A percentile compares a stretch with the other conserved stretches of the same genome.
phyloP scores from a whole-genome alignment of 2,888 invertebrate genomes.

The Salpingus planirostris region DNA sequence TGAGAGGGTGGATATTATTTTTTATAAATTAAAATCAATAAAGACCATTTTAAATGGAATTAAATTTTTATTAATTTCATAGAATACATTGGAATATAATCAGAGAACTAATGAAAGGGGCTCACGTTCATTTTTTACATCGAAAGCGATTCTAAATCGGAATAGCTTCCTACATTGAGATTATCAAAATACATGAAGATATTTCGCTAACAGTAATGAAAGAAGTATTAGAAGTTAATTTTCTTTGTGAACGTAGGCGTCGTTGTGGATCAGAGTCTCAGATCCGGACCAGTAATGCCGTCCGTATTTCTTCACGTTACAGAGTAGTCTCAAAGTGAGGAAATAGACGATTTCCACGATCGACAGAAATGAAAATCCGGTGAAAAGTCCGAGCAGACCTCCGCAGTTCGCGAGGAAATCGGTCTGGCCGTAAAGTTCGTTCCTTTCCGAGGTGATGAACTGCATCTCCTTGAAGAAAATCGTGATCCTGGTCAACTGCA shows the following conservation, averaged over 20 bases:
- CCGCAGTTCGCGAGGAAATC: conserved; percentile 52
- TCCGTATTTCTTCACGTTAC: conserved; percentile 43
- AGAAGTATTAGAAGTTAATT: neutral
- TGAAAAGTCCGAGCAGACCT: conserved; percentile 51
- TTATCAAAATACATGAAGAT: neutral
- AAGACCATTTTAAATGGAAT: no score
- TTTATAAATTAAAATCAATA: no score
- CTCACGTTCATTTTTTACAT: no score
- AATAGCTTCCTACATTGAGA: neutral
- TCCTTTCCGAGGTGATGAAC: conserved; percentile 47
- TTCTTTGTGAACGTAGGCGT: conserved; percentile 26
- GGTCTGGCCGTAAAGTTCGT: conserved; percentile 48
- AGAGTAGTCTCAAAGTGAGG: conserved; percentile 44
- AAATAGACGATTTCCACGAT: conserved; percentile 54
- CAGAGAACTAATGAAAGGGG: no score
- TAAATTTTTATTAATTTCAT: no score
- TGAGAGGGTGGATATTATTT: no score
- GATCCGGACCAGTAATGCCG: conserved; percentile 38
- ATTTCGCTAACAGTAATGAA: neutral
- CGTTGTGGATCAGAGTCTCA: conserved; percentile 21
- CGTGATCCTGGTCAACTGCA: conserved; percentile 51
- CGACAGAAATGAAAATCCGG: conserved; percentile 57
- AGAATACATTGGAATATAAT: no score
- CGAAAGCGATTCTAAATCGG: neutral
- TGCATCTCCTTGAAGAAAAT: conserved; percentile 64